Evolutionary conservation across 2,888 invertebrate species (phyloP).

Genomic region (Cephonodes hylas): DNA sequence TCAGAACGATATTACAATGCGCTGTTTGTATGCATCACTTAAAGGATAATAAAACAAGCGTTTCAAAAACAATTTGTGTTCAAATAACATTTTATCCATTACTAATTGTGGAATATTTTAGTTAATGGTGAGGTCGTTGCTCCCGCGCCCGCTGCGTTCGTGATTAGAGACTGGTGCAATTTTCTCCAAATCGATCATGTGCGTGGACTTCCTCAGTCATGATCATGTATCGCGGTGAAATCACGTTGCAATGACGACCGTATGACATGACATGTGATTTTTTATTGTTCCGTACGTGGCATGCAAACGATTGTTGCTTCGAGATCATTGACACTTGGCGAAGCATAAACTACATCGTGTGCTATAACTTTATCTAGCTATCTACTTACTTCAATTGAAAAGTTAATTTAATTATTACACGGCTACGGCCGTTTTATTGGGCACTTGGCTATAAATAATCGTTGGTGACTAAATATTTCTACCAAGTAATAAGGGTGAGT

Average conservation of each 20-base stretch:
- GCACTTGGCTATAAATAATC: no score
- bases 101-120: constrained; percentile 18
- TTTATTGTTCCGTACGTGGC: constrained; percentile 20
- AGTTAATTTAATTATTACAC: no score
- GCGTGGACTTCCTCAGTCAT: constrained; percentile 31
- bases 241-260: background rate
- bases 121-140: constrained; percentile 4
- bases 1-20: background rate
- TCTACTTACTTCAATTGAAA: constrained; percentile 41
- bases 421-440: no score
- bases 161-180: constrained; percentile 42
- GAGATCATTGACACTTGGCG: constrained; percentile 49
- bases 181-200: constrained; percentile 30
- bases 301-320: constrained; percentile 36
- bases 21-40: background rate
- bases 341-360: constrained; percentile 30
- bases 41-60: background rate
- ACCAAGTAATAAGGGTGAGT: no score
- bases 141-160: constrained; percentile 15
- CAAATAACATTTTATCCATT: constrained; percentile 1
- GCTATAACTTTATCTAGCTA: constrained; percentile 46
- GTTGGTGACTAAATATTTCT: no score
- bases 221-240: constrained; percentile 18
- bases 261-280: constrained; percentile 5
- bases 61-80: background rate